phyloP scores from a whole-genome alignment of 2,888 invertebrate species.

The Patella pellucida region DNA sequence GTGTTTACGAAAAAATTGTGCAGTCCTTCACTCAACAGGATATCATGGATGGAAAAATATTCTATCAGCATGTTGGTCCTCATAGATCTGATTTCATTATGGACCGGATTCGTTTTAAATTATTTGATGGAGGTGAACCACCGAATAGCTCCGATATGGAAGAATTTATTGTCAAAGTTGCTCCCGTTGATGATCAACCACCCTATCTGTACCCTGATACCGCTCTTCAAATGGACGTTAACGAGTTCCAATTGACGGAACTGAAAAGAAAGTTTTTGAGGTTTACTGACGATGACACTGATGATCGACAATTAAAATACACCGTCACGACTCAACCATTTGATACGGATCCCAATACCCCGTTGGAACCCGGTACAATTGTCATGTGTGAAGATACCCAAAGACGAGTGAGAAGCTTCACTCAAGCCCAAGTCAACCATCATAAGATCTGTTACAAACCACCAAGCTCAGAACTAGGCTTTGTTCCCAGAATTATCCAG shows the following conservation, averaged over 20 bases:
- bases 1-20: conserved; percentile 63
- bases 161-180: conserved; percentile 63
- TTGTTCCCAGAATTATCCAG: conserved; percentile 65
- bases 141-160: conserved; percentile 65
- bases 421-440: conserved; percentile 69
- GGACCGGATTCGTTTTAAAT: conserved; percentile 60
- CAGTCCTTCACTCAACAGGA: conserved; percentile 66
- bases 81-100: conserved; percentile 51
- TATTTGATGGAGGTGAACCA: conserved; percentile 63
- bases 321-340: conserved; percentile 56
- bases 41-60: conserved; percentile 65
- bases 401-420: conserved; percentile 55
- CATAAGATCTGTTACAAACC: conserved; percentile 69
- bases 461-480: conserved; percentile 64
- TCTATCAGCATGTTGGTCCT: conserved; percentile 65
- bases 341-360: conserved; percentile 63
- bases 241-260: conserved; percentile 63
- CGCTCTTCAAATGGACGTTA: conserved; percentile 62
- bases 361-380: conserved; percentile 59
- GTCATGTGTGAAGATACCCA: conserved; percentile 61
- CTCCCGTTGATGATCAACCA: conserved; percentile 67
- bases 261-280: conserved; percentile 59
- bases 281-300: conserved; percentile 63
- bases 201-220: conserved; percentile 62
- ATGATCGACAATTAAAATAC: conserved; percentile 58